These are phyloP conservation scores for Myotis pilosus DNA, from an alignment of 2,797 vertebrate genomes.

Conservation along the genomic window DNA sequence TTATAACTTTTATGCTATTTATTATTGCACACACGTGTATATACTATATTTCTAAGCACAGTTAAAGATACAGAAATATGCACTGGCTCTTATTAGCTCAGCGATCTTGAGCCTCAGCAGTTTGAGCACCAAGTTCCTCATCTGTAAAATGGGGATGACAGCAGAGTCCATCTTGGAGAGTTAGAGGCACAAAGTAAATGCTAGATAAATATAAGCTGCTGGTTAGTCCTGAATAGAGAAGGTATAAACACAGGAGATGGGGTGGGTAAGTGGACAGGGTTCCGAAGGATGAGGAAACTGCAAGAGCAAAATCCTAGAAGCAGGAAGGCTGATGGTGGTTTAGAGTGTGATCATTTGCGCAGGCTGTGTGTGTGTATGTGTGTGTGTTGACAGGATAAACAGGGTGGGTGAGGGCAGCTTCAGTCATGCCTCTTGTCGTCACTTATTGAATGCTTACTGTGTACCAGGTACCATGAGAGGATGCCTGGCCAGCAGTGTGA, in stretches of 20 bases:
- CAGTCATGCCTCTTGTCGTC: not conserved
- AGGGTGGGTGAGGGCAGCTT: not conserved
- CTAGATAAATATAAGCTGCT: not conserved
- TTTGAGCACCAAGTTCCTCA: not conserved
- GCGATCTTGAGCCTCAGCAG: not conserved
- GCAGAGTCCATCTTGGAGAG: not conserved
- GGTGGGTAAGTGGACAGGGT: not conserved
- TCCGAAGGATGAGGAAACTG: not conserved
- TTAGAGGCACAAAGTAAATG: not conserved
- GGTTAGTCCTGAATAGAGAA: not conserved
- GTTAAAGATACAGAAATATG: not conserved
- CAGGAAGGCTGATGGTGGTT: not conserved
- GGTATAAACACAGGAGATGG: not conserved
- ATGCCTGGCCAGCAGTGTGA: not conserved
- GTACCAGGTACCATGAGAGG: not conserved
- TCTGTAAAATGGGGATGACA: not conserved
- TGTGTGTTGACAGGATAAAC: not conserved
- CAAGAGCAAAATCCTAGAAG: not conserved
- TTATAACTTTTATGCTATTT: not conserved
- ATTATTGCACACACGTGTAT: not conserved
- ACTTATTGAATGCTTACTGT: not conserved
- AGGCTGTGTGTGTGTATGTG: not conserved
- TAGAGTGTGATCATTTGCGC: not conserved
- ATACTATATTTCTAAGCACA: not conserved
- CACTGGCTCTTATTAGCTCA: not conserved